Evolutionary conservation across 2,797 vertebrate genomes (phyloP).

Genomic region (Takifugu rubripes): DNA sequence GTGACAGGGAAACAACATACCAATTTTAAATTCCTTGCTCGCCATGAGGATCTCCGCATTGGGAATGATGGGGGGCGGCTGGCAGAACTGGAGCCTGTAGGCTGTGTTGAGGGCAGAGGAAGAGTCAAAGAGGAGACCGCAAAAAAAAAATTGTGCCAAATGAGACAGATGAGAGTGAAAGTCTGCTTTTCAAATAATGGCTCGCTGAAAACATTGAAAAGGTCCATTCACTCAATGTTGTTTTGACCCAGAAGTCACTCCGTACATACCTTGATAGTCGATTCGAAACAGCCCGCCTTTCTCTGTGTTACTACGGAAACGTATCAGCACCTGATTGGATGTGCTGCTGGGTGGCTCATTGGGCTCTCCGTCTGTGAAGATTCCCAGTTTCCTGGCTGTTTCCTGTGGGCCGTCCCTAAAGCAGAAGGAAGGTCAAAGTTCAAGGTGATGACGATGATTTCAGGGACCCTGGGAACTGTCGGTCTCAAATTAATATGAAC

Average conservation of each 20-base stretch:
- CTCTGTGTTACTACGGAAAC: conserved; percentile 88
- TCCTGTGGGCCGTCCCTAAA: conserved; percentile 92
- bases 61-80: conserved; percentile 88
- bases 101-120: conserved; percentile 69
- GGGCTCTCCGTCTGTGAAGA: conserved; percentile 86
- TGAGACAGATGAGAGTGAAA: not conserved
- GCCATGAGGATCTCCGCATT: conserved; percentile 94
- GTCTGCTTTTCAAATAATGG: too few species aligned
- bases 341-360: conserved; percentile 88
- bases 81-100: conserved; percentile 91
- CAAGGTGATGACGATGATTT: conserved; percentile 9
- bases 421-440: conserved; percentile 17
- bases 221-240: too few species aligned
- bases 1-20: conserved; percentile 63
- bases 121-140: conserved; percentile 24
- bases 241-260: not conserved
- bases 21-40: conserved; percentile 94
- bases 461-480: not conserved
- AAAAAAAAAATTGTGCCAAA: not conserved
- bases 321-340: conserved; percentile 91
- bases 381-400: conserved; percentile 86
- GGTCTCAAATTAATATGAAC: conserved; percentile 11
- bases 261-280: conserved; percentile 81
- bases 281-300: conserved; percentile 90
- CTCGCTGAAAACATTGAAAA: too few species aligned